A percentile compares a stretch with the other conserved stretches of the same genome.
phyloP scores from a whole-genome alignment of 2,888 invertebrate genomes.

The Caenorhabditis becei region DNA sequence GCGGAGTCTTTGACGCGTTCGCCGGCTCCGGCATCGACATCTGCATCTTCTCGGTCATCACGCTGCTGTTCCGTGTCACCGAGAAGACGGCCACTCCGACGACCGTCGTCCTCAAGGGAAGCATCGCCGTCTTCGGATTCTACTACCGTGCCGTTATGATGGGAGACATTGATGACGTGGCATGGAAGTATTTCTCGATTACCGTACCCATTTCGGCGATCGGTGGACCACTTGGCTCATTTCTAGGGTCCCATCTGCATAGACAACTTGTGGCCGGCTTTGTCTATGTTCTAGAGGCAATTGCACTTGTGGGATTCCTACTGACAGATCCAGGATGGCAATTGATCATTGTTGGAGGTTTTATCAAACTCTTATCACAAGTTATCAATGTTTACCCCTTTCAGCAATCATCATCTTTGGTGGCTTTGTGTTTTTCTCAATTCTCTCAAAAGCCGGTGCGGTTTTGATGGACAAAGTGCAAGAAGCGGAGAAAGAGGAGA shows the following conservation, averaged over 20 bases:
- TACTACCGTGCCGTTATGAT: constrained; percentile 77
- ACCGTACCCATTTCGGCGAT: constrained; percentile 66
- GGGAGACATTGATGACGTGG: constrained; percentile 66
- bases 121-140: constrained; percentile 72
- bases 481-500: background rate
- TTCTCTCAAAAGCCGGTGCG: constrained; percentile 53
- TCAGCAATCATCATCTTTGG: constrained; percentile 57
- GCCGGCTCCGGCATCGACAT: constrained; percentile 81
- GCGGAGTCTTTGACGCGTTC: constrained; percentile 79
- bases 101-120: constrained; percentile 78
- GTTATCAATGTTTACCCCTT: background rate
- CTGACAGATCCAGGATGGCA: constrained; percentile 46
- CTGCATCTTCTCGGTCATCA: constrained; percentile 77
- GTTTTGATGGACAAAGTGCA: constrained; percentile 6
- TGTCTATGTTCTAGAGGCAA: constrained; percentile 71
- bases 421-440: constrained; percentile 60
- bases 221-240: constrained; percentile 74
- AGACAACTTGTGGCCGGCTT: constrained; percentile 73
- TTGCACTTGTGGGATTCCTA: constrained; percentile 72
- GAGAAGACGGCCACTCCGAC: constrained; percentile 81
- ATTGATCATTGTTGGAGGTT: background rate
- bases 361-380: background rate
- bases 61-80: constrained; percentile 74
- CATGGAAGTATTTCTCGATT: constrained; percentile 64
- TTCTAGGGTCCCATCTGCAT: constrained; percentile 77